Conservation (phyloP, 2,888 invertebrate genomes). For the Leuctra nigra region DNA sequence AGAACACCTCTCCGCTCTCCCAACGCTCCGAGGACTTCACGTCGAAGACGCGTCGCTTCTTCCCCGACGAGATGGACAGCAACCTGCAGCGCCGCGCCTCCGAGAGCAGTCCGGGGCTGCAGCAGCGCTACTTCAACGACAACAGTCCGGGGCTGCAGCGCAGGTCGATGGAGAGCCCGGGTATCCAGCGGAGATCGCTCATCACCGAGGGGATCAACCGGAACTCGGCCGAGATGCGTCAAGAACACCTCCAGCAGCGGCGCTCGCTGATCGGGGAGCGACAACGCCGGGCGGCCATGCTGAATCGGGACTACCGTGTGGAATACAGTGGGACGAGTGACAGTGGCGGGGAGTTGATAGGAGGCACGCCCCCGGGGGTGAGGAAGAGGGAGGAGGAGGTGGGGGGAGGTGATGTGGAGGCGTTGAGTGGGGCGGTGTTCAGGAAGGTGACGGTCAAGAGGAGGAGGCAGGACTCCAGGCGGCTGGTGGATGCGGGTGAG, state of each 20-base stretch:
- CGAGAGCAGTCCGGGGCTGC: too few species aligned
- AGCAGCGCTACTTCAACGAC: too few species aligned
- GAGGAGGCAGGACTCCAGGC: slow-evolving; percentile 35
- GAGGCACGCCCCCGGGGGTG: slow-evolving; percentile 22
- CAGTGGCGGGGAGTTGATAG: slow-evolving; percentile 24
- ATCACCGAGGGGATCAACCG: slow-evolving; percentile 2
- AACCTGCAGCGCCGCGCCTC: too few species aligned
- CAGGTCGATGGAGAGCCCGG: not conserved
- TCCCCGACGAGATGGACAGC: too few species aligned
- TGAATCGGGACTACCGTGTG: not conserved
- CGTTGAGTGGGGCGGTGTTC: slow-evolving; percentile 56
- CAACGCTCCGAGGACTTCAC: too few species aligned
- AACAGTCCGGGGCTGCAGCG: not conserved
- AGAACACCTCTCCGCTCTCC: too few species aligned
- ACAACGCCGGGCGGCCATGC: not conserved
- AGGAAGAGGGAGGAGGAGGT: slow-evolving; percentile 12
- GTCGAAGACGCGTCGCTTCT: too few species aligned
- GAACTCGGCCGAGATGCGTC: not conserved
- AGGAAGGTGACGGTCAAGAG: slow-evolving; percentile 57
- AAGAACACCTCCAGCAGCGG: not conserved
- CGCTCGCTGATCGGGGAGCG: not conserved
- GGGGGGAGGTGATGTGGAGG: slow-evolving; percentile 46
- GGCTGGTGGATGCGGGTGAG: slow-evolving; percentile 39
- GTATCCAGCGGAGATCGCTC: not conserved
- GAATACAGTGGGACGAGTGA: slow-evolving; percentile 26